A percentile compares a stretch with the other conserved stretches of the same genome.
Evolutionary conservation across 2,113 vertebrate genomes (phyloP).

Genomic region (Bujurquina vittata): DNA sequence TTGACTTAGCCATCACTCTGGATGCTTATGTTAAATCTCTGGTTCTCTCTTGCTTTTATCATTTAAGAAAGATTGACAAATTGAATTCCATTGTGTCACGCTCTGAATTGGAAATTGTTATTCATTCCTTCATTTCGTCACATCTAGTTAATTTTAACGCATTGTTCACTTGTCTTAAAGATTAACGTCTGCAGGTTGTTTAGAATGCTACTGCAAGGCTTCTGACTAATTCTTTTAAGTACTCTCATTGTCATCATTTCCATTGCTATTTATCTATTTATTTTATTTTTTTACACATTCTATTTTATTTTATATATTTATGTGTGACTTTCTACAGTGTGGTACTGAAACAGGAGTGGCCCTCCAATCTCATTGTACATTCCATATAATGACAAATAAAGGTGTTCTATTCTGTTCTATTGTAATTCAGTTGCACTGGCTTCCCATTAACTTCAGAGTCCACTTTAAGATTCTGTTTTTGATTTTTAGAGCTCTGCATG

Average conservation of each 20-base stretch:
- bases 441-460: neutral
- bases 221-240: neutral
- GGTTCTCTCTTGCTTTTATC: neutral
- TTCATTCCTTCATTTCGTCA: neutral
- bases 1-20: neutral
- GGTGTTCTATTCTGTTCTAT: no score
- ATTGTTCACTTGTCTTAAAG: neutral
- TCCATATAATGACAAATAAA: no score
- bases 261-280: no score
- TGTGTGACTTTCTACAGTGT: no score
- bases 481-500: neutral
- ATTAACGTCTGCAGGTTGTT: neutral
- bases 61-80: neutral
- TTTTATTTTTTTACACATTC: no score
- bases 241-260: neutral
- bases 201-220: neutral
- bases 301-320: no score
- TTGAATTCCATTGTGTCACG: neutral
- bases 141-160: neutral
- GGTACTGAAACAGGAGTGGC: no score
- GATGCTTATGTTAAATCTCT: neutral
- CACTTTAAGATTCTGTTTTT: neutral
- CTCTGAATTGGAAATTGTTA: neutral
- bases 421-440: neutral
- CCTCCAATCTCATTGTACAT: no score